Percentiles rank a stretch among this genome's conserved stretches.
These are phyloP conservation scores for Uria aalge DNA, from an alignment of 2,113 vertebrate species.

Conservation along the genomic window DNA sequence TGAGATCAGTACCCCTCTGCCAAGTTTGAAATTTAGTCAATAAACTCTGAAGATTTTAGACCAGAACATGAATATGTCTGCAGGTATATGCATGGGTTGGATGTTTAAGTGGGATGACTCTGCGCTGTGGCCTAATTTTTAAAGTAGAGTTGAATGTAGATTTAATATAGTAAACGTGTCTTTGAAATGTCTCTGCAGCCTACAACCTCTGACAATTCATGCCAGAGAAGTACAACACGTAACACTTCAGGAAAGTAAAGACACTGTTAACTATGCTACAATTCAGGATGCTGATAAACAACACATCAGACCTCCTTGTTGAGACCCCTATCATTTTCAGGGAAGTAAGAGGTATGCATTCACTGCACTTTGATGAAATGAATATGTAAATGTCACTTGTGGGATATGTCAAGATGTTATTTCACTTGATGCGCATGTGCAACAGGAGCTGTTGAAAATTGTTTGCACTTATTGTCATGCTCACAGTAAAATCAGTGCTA, in stretches of 20 bases:
- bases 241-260: not conserved
- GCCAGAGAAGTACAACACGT: not conserved
- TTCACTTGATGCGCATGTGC: not conserved
- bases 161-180: not conserved
- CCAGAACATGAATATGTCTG: not conserved
- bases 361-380: not conserved
- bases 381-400: not conserved
- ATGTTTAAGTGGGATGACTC: not conserved
- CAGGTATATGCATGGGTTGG: not conserved
- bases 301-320: not conserved
- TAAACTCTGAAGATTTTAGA: not conserved
- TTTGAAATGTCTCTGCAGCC: not conserved
- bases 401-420: not conserved
- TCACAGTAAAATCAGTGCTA: not conserved
- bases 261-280: accelerated
- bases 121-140: not conserved
- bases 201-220: not conserved
- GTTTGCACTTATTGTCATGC: not conserved
- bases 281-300: not conserved
- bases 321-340: not conserved
- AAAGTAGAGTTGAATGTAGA: not conserved
- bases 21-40: not conserved
- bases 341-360: not conserved
- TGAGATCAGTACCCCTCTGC: not conserved
- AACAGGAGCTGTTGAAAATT: not conserved